Evolutionary conservation across 2,113 vertebrate genomes (phyloP).

Genomic region (Irena cyanogastra): DNA sequence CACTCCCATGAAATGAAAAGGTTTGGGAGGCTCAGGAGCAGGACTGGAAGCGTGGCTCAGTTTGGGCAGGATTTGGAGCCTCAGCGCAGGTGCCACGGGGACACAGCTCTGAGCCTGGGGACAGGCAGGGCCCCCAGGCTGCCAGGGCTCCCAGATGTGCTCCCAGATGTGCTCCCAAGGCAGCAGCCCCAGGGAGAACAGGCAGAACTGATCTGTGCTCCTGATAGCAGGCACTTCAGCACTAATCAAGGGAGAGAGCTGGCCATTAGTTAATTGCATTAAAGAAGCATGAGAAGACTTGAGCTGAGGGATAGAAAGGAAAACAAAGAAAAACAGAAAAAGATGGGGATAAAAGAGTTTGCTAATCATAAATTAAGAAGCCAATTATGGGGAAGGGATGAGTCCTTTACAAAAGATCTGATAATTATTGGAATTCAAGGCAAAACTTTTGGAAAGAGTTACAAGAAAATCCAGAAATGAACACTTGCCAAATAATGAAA

Average conservation of each 20-base stretch:
- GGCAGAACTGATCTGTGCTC: neutral
- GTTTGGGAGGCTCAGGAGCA: neutral
- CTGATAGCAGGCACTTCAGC: neutral
- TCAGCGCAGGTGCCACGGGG: neutral
- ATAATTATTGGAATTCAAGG: neutral
- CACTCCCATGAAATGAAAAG: neutral
- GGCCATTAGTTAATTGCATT: conserved; percentile 46
- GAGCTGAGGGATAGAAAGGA: neutral
- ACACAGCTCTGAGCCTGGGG: neutral
- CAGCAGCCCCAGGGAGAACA: neutral
- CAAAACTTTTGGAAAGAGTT: neutral
- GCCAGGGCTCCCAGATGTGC: neutral
- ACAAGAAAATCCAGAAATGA: neutral
- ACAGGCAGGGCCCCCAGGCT: neutral
- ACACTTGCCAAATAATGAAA: neutral
- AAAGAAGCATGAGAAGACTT: neutral
- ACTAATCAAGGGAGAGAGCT: neutral
- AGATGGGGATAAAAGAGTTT: neutral
- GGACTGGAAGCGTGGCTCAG: neutral
- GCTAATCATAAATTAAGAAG: neutral
- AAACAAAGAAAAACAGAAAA: neutral
- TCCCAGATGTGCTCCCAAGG: neutral
- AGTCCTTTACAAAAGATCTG: neutral
- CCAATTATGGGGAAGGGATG: neutral
- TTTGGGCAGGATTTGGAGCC: neutral